Conservation (phyloP, 1,140 invertebrate species). For the Tyrophagus putrescentiae region DNA sequence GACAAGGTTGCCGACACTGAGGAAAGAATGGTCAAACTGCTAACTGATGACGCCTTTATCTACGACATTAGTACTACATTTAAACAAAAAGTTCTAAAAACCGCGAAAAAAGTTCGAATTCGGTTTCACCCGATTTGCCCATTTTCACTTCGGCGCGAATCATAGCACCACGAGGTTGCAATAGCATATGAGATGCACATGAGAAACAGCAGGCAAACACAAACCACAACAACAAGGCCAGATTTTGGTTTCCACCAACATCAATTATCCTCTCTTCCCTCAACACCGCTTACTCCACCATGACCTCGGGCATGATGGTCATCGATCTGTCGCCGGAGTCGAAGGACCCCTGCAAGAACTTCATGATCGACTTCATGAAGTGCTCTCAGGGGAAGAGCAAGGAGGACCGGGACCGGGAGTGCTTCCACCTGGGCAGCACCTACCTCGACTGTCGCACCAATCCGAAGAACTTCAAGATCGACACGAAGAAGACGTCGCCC, state of each 20-base stretch:
- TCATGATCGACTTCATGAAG: background rate
- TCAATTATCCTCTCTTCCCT: slow-evolving; percentile 30
- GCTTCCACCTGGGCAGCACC: slow-evolving; percentile 4
- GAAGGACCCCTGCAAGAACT: background rate
- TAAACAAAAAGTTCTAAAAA: no score
- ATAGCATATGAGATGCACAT: no score
- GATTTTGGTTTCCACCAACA: slow-evolving; percentile 27
- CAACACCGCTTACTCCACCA: slow-evolving; percentile 22
- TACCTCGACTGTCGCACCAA: slow-evolving; percentile 8
- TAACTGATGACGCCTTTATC: no score
- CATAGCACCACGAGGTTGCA: no score
- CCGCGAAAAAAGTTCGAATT: no score
- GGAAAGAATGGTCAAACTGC: no score
- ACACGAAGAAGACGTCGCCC: background rate
- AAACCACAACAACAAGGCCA: no score
- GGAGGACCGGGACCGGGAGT: background rate
- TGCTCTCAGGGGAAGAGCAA: background rate
- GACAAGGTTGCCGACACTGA: no score
- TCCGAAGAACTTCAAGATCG: slow-evolving; percentile 7
- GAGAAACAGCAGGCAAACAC: no score
- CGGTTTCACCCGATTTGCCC: no score
- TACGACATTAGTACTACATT: no score
- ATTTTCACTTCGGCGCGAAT: no score
- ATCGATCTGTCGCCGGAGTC: background rate
- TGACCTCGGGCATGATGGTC: slow-evolving; percentile 21